Evolutionary conservation across 2,113 vertebrate genomes (phyloP).

Genomic region (Takifugu bimaculatus): DNA sequence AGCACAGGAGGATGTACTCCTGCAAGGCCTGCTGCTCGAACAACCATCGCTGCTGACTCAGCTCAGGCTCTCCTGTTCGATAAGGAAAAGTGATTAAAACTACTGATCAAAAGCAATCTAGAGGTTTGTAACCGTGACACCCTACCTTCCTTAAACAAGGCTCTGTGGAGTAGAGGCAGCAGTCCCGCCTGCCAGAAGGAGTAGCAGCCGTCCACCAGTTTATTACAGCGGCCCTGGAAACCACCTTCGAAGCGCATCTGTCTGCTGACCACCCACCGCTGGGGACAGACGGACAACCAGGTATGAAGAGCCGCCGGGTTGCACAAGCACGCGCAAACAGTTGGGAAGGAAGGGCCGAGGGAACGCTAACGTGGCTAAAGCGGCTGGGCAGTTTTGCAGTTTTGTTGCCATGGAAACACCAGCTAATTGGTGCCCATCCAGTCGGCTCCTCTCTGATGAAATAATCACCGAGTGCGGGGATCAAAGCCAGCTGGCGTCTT

Average conservation of each 20-base stretch:
- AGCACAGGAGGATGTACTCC: slow-evolving; percentile 96
- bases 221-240: slow-evolving; percentile 97
- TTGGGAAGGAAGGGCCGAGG: background rate
- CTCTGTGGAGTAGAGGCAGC: slow-evolving; percentile 89
- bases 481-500: slow-evolving; percentile 31
- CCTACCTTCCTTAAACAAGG: slow-evolving; percentile 84
- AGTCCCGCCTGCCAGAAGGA: slow-evolving; percentile 98
- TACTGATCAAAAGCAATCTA: too few relatives aligned
- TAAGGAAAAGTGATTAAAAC: background rate
- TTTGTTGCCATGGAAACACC: slow-evolving; percentile 35
- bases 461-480: slow-evolving; percentile 17
- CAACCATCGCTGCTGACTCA: slow-evolving; percentile 91
- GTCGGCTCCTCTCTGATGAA: slow-evolving; percentile 1
- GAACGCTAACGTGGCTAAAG: slow-evolving; percentile 2
- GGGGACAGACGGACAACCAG: slow-evolving; percentile 2
- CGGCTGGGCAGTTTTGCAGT: background rate
- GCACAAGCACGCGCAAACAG: background rate
- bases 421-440: slow-evolving; percentile 23
- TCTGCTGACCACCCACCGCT: slow-evolving; percentile 91
- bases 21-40: slow-evolving; percentile 93
- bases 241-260: slow-evolving; percentile 97
- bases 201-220: slow-evolving; percentile 97
- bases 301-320: background rate
- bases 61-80: slow-evolving; percentile 79
- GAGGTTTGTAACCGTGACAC: background rate